Conservation (phyloP, 2,113 vertebrate species). For the Pyxicephalus adspersus region DNA sequence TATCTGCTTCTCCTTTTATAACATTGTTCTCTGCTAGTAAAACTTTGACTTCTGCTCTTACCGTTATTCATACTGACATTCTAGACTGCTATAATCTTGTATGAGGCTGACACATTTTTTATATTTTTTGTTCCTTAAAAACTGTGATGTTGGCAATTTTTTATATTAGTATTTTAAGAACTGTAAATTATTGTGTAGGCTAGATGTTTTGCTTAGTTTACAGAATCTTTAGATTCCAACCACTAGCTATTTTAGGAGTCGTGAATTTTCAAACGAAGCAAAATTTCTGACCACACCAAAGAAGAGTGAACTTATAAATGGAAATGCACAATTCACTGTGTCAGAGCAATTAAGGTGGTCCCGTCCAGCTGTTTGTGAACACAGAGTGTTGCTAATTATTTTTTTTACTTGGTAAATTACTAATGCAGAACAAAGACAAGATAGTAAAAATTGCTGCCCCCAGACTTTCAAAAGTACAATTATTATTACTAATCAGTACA, state of each 20-base stretch:
- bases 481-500: no score
- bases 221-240: constrained; percentile 51
- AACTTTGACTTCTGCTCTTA: constrained; percentile 71
- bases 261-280: constrained; percentile 47
- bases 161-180: constrained; percentile 13
- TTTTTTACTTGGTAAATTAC: no score
- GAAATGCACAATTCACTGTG: constrained; percentile 46
- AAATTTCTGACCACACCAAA: constrained; percentile 55
- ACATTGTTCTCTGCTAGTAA: constrained; percentile 86
- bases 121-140: not conserved
- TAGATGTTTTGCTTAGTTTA: constrained; percentile 39
- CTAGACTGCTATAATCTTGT: constrained; percentile 20
- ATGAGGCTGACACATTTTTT: constrained; percentile 8
- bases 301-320: constrained; percentile 39
- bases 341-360: constrained; percentile 45
- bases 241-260: constrained; percentile 46
- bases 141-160: not conserved
- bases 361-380: constrained; percentile 49
- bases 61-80: constrained; percentile 60
- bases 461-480: no score
- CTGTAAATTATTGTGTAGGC: constrained; percentile 51
- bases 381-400: not conserved
- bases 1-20: constrained; percentile 83
- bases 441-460: no score
- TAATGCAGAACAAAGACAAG: no score